Evolutionary conservation across 2,113 vertebrate genomes (phyloP), one percentile per base, ranked within the genome.

Genomic region (Mugil cephalus): DNA sequence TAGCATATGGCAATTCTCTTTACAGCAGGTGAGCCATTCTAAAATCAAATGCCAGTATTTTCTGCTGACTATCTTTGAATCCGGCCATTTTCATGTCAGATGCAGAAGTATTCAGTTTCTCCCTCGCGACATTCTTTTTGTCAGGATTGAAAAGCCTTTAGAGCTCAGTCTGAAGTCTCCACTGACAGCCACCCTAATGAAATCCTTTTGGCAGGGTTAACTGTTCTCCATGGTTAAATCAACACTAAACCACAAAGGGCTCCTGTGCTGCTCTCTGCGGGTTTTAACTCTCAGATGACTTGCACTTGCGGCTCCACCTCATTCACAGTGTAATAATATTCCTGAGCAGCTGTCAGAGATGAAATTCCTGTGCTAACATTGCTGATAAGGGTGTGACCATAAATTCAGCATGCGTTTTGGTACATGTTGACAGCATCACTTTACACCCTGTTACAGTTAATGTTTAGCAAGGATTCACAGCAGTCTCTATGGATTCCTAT

Each of bases 121-220:
- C 13, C 45, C 12, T 6, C 43, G 50, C 61, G 43, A 13, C 13
- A 43, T 42, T 50, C 39, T 38, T 39, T 34, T 36, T 65, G 52
- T 50, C 52, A 50, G n/a, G 1, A 4, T 2, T 64, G 8, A 65
- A 55, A 65, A 55, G 42, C 43, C 60, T 56, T 15, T 30, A 65
- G 35, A 48, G 12, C 6, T 1, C 4, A 7, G 52, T 35, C 21
- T 65, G 52, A 50, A 18, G 51, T 56, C 36, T 42, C 51, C 51
- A 1, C 43, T 74, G 52, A 58, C 61, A 65, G 71, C 52, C 45
- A 18, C 19, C 19, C 60, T 65, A 65, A 65, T 65, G 36, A 42
- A 43, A 74, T 34, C 48, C 61, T 50, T 40, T 40, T 19, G 14
- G 50, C 35, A 56, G 24, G 55, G 60, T 65, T 58, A 74, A 74